Percentiles rank a stretch among this genome's conserved stretches.
These are phyloP conservation scores for Champsocephalus esox DNA, from an alignment of 2,797 vertebrate species.

Conservation along the genomic window DNA sequence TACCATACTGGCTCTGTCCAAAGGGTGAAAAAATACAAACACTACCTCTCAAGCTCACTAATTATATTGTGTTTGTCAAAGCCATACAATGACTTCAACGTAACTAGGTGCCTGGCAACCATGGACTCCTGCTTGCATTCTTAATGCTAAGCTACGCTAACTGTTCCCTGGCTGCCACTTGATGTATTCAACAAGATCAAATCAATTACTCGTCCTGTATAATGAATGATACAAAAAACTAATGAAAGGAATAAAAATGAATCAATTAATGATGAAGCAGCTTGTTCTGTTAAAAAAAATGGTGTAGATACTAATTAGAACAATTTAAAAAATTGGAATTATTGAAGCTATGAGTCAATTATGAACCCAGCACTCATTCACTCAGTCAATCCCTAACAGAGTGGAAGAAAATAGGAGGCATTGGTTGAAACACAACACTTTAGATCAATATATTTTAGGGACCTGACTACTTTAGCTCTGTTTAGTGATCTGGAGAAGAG, in stretches of 20 bases:
- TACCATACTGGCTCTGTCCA: background rate
- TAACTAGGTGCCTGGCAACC: background rate
- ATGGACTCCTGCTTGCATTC: background rate
- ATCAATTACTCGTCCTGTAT: background rate
- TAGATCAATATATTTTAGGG: conserved; percentile 57
- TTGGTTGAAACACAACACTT: conserved; percentile 29
- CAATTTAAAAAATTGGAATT: background rate
- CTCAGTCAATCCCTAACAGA: conserved; percentile 9
- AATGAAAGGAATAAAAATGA: background rate
- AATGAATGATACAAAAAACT: background rate
- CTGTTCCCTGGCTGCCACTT: background rate
- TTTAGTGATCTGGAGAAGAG: conserved; percentile 48
- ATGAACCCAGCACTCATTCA: background rate
- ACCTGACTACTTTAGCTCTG: conserved; percentile 40
- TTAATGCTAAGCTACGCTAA: background rate
- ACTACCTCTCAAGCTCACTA: background rate
- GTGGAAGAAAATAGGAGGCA: conserved; percentile 24
- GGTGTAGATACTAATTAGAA: background rate
- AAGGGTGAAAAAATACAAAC: background rate
- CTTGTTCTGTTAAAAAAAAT: background rate
- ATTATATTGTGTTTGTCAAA: conserved; percentile 4
- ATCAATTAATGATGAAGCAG: background rate
- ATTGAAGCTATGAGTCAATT: conserved; percentile 1
- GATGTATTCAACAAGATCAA: background rate
- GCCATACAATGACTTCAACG: background rate